Percentiles rank a stretch among this genome's conserved stretches.
These are phyloP conservation scores for Tenthredo distinguenda DNA, from an alignment of 2,888 invertebrate genomes.

Conservation along the genomic window DNA sequence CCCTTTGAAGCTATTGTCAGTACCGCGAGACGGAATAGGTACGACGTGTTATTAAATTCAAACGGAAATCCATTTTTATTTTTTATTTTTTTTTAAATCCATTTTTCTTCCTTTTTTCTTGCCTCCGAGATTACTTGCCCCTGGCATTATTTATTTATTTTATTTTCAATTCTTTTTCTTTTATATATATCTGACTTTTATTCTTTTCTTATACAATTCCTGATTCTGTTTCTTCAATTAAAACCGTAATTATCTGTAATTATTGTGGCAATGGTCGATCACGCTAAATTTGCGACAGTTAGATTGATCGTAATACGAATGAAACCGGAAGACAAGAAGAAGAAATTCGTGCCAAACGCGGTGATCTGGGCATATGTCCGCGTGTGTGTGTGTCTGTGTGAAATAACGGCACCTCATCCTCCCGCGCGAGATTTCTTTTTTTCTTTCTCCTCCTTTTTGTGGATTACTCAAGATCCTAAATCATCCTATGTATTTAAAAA, in stretches of 20 bases:
- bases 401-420: not conserved
- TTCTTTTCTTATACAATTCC: not conserved
- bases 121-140: not conserved
- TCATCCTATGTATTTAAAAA: not conserved
- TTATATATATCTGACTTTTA: not conserved
- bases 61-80: constrained; percentile 41
- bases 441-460: not conserved
- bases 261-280: not conserved
- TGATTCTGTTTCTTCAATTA: constrained; percentile 24
- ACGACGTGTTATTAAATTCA: constrained; percentile 42
- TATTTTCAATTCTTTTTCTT: not conserved
- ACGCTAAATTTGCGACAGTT: not conserved
- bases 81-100: not conserved
- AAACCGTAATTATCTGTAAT: constrained; percentile 23
- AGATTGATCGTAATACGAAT: constrained; percentile 15
- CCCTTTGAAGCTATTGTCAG: constrained; percentile 43
- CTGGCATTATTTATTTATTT: not conserved
- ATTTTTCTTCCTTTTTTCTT: not conserved
- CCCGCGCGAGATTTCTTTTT: not conserved
- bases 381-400: not conserved
- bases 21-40: constrained; percentile 22
- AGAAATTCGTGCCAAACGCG: not conserved
- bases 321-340: constrained; percentile 4
- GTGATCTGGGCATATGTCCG: not conserved
- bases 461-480: not conserved